Conservation (phyloP, 2,113 vertebrate species). For the Australoheros scitulus region DNA sequence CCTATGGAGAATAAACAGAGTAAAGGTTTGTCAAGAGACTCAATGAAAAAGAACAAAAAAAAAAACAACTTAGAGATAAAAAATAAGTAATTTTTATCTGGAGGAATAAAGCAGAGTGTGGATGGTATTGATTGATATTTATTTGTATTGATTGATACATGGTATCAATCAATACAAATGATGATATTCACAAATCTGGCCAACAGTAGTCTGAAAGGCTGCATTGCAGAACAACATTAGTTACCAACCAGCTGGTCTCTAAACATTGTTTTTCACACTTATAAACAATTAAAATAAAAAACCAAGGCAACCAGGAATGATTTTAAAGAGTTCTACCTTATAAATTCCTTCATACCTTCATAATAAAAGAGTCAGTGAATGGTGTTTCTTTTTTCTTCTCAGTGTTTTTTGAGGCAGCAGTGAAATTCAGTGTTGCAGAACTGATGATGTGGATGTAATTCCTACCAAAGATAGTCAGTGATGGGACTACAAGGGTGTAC, state of each 20-base stretch:
- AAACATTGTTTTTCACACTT: constrained; percentile 42
- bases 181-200: constrained; percentile 1
- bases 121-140: no score
- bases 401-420: background rate
- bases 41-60: background rate
- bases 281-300: constrained; percentile 45
- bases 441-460: constrained; percentile 12
- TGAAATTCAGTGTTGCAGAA: constrained; percentile 39
- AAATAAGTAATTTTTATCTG: constrained; percentile 1
- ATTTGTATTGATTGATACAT: no score
- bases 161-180: no score
- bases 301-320: constrained; percentile 40
- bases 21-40: background rate
- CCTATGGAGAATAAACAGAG: background rate
- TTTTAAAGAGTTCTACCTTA: constrained; percentile 37
- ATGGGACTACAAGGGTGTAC: background rate
- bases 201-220: background rate
- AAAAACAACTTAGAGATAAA: background rate
- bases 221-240: background rate
- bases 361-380: constrained; percentile 25
- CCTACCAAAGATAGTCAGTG: background rate
- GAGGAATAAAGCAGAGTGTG: background rate
- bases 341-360: background rate
- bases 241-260: constrained; percentile 43
- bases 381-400: background rate